A percentile compares a stretch with the other conserved stretches of the same genome.
These are phyloP conservation scores for Chanos chanos DNA, from an alignment of 2,797 vertebrate genomes.

Conservation along the genomic window DNA sequence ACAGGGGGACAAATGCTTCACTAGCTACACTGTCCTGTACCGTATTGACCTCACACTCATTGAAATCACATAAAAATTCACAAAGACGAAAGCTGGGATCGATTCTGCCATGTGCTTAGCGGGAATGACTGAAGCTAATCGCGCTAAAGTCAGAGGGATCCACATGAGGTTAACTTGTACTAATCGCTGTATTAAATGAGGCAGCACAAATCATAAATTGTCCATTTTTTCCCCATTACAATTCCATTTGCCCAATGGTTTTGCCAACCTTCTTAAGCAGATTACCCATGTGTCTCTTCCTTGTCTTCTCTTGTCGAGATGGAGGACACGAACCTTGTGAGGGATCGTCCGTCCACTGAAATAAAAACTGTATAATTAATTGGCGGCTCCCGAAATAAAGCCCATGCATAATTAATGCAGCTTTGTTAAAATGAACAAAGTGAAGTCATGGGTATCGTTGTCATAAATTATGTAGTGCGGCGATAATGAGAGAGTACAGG, in stretches of 20 bases:
- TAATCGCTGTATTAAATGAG: conserved; percentile 17
- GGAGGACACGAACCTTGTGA: conserved; percentile 10
- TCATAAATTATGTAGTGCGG: conserved; percentile 35
- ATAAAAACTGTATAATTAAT: conserved; percentile 36
- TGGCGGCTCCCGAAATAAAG: conserved; percentile 37
- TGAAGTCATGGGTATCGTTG: conserved; percentile 26
- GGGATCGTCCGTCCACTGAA: neutral
- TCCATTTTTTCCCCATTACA: conserved; percentile 13
- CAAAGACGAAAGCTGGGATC: neutral
- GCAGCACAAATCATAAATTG: conserved; percentile 18
- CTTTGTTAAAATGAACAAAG: conserved; percentile 36
- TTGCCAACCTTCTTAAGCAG: conserved; percentile 16
- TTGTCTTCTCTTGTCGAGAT: conserved; percentile 9
- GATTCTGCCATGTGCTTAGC: neutral
- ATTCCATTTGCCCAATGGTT: too few species aligned
- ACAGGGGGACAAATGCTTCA: conserved; percentile 11
- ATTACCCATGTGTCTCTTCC: neutral
- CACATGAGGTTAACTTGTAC: neutral
- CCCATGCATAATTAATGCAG: conserved; percentile 44
- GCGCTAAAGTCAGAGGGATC: neutral
- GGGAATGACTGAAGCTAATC: neutral
- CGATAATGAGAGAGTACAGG: conserved; percentile 1
- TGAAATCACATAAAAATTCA: neutral
- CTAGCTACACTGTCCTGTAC: neutral
- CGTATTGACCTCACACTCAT: neutral